Conservation (phyloP, 1,140 invertebrate genomes). For the Brachionus paranguensis region DNA sequence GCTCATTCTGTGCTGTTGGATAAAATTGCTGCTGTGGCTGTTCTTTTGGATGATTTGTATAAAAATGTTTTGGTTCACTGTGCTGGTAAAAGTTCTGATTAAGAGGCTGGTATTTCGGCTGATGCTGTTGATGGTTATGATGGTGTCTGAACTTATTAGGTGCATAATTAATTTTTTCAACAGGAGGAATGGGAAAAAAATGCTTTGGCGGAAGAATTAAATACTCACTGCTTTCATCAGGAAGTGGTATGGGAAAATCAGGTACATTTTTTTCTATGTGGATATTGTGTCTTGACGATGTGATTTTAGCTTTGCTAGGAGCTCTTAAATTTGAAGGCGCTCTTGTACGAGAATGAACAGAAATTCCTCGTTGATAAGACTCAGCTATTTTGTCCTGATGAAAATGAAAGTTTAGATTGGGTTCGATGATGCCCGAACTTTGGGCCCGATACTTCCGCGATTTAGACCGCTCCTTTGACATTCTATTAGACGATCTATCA, state of each 20-base stretch:
- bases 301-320: not conserved
- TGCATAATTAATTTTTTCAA: not conserved
- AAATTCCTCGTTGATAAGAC: not conserved
- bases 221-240: constrained; percentile 24
- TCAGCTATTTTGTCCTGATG: not conserved
- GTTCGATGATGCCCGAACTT: not conserved
- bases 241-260: not conserved
- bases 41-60: not conserved
- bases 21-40: not conserved
- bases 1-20: not conserved
- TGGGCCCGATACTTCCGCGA: not conserved
- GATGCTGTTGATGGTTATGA: not conserved
- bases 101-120: not conserved
- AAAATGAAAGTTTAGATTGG: constrained; percentile 13
- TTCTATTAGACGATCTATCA: not conserved
- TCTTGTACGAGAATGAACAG: not conserved
- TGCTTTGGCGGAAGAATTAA: not conserved
- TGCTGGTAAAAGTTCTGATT: not conserved
- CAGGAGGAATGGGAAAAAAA: not conserved
- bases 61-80: not conserved
- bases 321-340: not conserved
- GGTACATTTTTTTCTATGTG: not conserved
- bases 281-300: not conserved
- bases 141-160: not conserved
- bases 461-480: not conserved